phyloP scores from a whole-genome alignment of 2,888 invertebrate species.

The Eupithecia pulchellata region DNA sequence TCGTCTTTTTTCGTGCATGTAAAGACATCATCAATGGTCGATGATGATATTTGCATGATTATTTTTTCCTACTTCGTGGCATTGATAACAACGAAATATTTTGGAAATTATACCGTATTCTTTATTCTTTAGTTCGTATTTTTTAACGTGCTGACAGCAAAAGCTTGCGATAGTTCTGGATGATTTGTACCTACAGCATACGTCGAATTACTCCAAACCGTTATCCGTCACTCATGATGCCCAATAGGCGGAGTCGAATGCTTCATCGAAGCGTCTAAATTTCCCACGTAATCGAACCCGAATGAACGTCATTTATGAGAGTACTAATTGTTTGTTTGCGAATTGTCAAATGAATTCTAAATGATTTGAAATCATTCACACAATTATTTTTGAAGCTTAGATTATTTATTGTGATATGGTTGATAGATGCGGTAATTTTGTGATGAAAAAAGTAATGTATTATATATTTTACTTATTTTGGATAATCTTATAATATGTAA shows the following conservation, averaged over 20 bases:
- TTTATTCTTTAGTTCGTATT: not conserved
- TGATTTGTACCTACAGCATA: not conserved
- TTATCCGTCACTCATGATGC: conserved; percentile 1
- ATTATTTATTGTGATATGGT: not conserved
- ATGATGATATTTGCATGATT: too few species aligned
- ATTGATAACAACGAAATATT: not conserved
- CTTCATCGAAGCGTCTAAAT: conserved; percentile 65
- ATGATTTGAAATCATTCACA: conserved; percentile 78
- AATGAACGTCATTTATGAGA: conserved; percentile 63
- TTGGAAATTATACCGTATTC: not conserved
- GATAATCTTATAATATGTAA: not conserved
- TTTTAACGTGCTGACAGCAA: not conserved
- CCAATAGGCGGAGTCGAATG: conserved; percentile 24
- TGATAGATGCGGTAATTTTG: not conserved
- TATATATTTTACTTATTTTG: not conserved
- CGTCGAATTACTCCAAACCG: not conserved
- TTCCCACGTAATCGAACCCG: conserved; percentile 74
- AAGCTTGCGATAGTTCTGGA: not conserved
- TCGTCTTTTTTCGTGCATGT: too few species aligned
- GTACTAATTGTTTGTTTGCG: conserved; percentile 81
- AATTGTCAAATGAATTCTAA: too few species aligned
- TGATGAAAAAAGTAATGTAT: too few species aligned
- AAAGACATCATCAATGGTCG: too few species aligned
- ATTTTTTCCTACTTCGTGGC: not conserved
- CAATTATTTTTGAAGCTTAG: conserved; percentile 40